Percentiles rank a stretch among this genome's conserved stretches.
Conservation (phyloP, 2,888 invertebrate genomes). For the Morinoia aosen region DNA sequence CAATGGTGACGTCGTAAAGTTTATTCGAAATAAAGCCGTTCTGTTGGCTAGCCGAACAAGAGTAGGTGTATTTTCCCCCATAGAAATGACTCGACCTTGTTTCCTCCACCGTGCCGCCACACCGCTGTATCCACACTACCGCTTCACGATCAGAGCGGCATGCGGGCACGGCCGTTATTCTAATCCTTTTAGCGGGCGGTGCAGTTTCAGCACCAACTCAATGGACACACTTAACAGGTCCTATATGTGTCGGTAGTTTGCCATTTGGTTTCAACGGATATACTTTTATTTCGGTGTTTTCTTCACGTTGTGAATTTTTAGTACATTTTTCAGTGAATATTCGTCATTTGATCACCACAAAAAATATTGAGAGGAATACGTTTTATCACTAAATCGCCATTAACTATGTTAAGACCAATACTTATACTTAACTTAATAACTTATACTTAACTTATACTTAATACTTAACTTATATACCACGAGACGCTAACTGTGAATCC, state of each 20-base stretch:
- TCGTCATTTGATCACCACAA: background rate
- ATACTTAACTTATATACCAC: background rate
- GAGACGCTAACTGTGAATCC: background rate
- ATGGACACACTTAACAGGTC: background rate
- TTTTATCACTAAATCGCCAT: background rate
- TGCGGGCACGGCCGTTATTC: too few species aligned
- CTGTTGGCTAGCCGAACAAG: too few species aligned
- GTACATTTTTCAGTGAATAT: background rate
- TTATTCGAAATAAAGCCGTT: too few species aligned
- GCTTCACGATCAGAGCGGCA: too few species aligned
- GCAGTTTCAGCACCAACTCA: background rate
- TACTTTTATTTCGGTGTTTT: background rate
- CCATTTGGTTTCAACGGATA: background rate
- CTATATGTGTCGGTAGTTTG: background rate
- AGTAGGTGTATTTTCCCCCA: too few species aligned
- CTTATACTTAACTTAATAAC: too few species aligned
- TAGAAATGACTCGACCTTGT: too few species aligned
- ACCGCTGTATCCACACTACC: too few species aligned
- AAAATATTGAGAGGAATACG: background rate
- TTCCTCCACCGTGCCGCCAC: too few species aligned
- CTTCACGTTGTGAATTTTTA: background rate
- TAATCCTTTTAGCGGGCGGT: background rate
- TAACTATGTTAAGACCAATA: background rate
- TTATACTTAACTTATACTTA: too few species aligned
- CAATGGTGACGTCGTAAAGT: too few species aligned